Evolutionary conservation across 2,888 invertebrate species (phyloP), one percentile per base, ranked within the genome.

Genomic region (Drosophila bunnanda): DNA sequence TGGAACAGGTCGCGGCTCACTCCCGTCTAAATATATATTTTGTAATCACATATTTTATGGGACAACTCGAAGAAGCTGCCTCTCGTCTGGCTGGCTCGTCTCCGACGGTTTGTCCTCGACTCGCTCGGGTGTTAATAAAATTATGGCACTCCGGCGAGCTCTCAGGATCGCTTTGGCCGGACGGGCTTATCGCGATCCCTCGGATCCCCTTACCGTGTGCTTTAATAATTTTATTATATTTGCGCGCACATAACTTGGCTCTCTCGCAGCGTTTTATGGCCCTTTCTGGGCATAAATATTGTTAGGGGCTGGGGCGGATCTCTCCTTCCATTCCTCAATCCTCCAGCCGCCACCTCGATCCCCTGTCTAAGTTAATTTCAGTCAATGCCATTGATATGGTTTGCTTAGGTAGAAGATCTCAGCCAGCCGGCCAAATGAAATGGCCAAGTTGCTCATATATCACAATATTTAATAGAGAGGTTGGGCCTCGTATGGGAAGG

Each of bases 1-100:
- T 55, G 54, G 65, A 73, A 73, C 68, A 61, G 73, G 66, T 50
- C 76, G 66, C 61, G 60, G 13, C 50, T 55, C 41, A 55, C 54
- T 43, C 76, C 64, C 62, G 64, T 80, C 82, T 77, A 88, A 85
- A 88, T 82, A 77, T 76, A 76, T 77, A 80, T 83, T 67, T 82
- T 80, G 78, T 89, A 89, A 85, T 89, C 89, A 85, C 82, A 85
- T 80, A 87, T 87, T 88, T 81, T 87, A 80, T 82, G 82, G 79
- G 80, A 87, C 86, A 82, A 79, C 78, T 78, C 50, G 55, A 32
- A 38, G 25, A 22, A 25, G 53, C 48, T 50, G 69, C 43, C 46
- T 58, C 58, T 74, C 60, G 46, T 59, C 53, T 34, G 53, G 25
- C 52, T 58, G 52, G 54, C 52, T 46, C 44, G 36, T 53, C 30